phyloP scores from a whole-genome alignment of 2,113 vertebrate genomes.

The Fukomys damarensis region DNA sequence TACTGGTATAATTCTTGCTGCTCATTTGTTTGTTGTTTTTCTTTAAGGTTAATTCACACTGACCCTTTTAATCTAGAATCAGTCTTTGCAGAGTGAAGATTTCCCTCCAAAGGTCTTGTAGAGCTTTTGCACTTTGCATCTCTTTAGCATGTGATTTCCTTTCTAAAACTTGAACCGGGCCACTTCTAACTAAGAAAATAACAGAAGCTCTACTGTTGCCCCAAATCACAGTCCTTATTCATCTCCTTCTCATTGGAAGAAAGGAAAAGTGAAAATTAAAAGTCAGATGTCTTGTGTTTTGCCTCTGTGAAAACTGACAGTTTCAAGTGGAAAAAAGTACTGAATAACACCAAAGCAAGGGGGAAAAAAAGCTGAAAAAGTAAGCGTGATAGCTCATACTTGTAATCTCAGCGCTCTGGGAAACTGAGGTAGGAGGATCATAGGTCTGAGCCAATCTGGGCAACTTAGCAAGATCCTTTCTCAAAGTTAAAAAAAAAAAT shows the following conservation, averaged over 20 bases:
- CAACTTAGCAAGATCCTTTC: neutral
- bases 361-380: neutral
- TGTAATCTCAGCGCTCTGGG: neutral
- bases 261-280: neutral
- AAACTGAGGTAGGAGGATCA: neutral
- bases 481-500: neutral
- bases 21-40: neutral
- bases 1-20: neutral
- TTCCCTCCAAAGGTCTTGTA: neutral
- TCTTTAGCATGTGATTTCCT: neutral
- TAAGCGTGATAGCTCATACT: neutral
- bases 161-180: neutral
- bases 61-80: neutral
- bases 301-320: neutral
- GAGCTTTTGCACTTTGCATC: neutral
- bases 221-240: neutral
- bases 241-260: neutral
- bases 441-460: neutral
- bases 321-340: neutral
- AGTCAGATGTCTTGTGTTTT: neutral
- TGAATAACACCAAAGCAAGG: neutral
- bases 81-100: neutral
- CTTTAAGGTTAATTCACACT: neutral
- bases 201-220: neutral
- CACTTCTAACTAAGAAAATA: neutral